Evolutionary conservation across 2,888 invertebrate genomes (phyloP), one percentile per base, ranked within the genome.

Genomic region (Trachelus tabidus): DNA sequence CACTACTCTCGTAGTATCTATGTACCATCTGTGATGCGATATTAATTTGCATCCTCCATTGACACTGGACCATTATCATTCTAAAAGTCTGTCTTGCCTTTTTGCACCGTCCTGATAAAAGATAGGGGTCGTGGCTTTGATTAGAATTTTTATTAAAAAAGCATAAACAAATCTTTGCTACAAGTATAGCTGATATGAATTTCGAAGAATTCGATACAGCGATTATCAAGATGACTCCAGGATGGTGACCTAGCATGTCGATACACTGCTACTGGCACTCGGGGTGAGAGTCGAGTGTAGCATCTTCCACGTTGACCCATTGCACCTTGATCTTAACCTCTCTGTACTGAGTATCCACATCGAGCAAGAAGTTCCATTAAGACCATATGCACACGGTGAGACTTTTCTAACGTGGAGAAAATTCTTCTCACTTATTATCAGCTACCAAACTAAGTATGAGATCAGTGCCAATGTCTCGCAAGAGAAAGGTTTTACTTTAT

Each of bases 161-260:
- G 9, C 9, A 23, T 56, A 56, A 56, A 23, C 23, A 56, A 9
- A 23, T 9, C 15, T 23, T 15, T 56, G 23, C 15, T 56, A 9
- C 56, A 56, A 15, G 56, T 23, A 23, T 23, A 23, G 56, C 23
- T 23, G 56, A 23, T 56, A 56, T 56, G 56, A 56, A 40, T 40
- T 40, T 40, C 40, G 40, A 23, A 15, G 30, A 33, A 71, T 71
- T 71, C 15, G 12, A 3, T 71, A 33, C 9, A 11, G 34, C 11
- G 31, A 71, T 34, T 15, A 34, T 31, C 34, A 71, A 71, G 34
- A 30, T 34, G 31, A 34, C 56, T 56, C 6, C 56, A 23, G 23
- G 56, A 56, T 77, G 75, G 77, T 77, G 75, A 77, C 77, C 77
- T 75, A 71, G 73, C 71, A 75, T 77, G 77, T 77, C 75, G 77